Evolutionary conservation across 2,113 vertebrate genomes (phyloP).

Genomic region (Rhinopithecus roxellana): DNA sequence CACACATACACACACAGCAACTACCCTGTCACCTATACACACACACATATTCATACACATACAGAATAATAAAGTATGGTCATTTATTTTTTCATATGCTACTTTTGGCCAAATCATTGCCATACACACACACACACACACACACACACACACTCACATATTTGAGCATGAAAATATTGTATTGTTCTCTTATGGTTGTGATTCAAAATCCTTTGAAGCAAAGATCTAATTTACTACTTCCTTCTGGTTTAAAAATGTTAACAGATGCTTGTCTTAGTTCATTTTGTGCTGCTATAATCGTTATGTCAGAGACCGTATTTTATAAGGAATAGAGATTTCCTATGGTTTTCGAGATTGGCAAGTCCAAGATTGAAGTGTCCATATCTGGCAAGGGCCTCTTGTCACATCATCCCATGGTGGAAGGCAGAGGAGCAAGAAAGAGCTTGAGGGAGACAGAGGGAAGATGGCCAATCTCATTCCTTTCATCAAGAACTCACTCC

Average conservation of each 20-base stretch:
- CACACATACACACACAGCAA: too few species aligned
- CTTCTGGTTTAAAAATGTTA: not conserved
- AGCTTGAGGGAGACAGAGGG: not conserved
- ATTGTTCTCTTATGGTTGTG: not conserved
- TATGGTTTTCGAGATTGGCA: not conserved
- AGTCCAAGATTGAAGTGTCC: not conserved
- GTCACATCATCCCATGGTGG: not conserved
- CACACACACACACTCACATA: too few species aligned
- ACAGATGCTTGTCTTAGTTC: not conserved
- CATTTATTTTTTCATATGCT: not conserved
- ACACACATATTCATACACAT: not conserved
- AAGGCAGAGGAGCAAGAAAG: not conserved
- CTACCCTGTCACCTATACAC: not conserved
- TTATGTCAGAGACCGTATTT: not conserved
- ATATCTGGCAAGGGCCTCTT: not conserved
- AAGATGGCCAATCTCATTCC: not conserved
- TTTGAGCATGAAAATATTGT: too few species aligned
- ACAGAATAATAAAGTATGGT: not conserved
- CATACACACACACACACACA: rapidly evolving
- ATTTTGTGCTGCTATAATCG: not conserved
- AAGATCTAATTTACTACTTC: not conserved
- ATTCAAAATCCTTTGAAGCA: not conserved
- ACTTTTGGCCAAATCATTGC: not conserved
- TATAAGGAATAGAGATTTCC: not conserved
- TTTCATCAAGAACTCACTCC: not conserved